Evolutionary conservation across 2,113 vertebrate species (phyloP).

Genomic region (Oryzias melastigma): DNA sequence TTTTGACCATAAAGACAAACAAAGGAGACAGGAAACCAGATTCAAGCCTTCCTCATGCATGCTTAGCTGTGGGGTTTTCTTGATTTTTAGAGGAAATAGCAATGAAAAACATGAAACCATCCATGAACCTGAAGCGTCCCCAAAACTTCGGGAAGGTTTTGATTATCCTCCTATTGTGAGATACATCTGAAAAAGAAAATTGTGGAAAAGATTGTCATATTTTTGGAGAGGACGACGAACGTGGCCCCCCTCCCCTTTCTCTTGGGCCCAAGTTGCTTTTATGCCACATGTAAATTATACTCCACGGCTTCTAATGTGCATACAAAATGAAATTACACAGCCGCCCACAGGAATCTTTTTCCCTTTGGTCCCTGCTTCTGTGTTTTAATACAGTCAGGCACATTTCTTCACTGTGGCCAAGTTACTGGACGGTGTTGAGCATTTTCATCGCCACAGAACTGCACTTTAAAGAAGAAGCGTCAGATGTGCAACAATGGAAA

Average conservation of each 20-base stretch:
- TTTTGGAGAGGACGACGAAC: conserved; percentile 23
- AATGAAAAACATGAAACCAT: conserved; percentile 53
- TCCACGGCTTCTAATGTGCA: conserved; percentile 60
- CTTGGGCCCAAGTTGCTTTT: conserved; percentile 46
- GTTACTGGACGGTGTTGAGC: conserved; percentile 32
- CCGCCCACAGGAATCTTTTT: conserved; percentile 54
- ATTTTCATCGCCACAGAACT: conserved; percentile 12
- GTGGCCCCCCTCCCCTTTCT: conserved; percentile 34
- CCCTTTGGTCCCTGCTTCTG: conserved; percentile 56
- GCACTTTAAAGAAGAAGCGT: not conserved
- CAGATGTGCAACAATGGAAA: conserved; percentile 1
- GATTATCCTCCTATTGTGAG: conserved; percentile 61
- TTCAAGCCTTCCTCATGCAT: conserved; percentile 51
- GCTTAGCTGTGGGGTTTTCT: conserved; percentile 60
- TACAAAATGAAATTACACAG: conserved; percentile 68
- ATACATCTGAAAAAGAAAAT: conserved; percentile 42
- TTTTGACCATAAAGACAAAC: not conserved
- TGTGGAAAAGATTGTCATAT: conserved; percentile 46
- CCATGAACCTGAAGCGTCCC: conserved; percentile 65
- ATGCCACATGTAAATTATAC: conserved; percentile 60
- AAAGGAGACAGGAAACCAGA: conserved; percentile 42
- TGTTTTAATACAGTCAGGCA: conserved; percentile 59
- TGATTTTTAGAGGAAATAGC: conserved; percentile 63
- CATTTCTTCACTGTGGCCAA: conserved; percentile 50
- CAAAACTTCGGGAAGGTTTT: conserved; percentile 68